These are phyloP conservation scores for Pristionchus entomophagus DNA, from an alignment of 2,888 invertebrate species.

Conservation along the genomic window DNA sequence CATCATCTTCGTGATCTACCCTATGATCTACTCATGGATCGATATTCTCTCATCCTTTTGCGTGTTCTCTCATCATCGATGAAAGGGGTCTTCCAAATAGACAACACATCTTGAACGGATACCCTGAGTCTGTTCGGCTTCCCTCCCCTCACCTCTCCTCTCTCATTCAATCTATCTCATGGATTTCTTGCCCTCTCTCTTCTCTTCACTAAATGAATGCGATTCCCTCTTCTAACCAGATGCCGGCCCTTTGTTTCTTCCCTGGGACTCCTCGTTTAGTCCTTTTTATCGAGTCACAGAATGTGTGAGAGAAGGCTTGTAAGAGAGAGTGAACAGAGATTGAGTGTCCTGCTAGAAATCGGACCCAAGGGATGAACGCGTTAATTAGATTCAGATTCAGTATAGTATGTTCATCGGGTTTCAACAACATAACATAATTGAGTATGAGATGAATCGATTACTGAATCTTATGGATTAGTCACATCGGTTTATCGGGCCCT, in stretches of 20 bases:
- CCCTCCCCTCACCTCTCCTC: not conserved
- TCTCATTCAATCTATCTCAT: not conserved
- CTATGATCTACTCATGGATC: not conserved
- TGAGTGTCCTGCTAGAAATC: not conserved
- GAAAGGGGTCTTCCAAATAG: not conserved
- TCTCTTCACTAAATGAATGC: conserved; percentile 22
- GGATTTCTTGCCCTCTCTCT: not conserved
- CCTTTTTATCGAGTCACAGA: not conserved
- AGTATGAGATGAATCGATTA: too few relatives aligned
- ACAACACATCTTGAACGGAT: conserved; percentile 2
- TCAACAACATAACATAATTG: too few relatives aligned
- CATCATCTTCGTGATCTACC: not conserved
- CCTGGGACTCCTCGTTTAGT: not conserved
- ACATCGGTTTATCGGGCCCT: not conserved
- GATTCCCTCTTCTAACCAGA: not conserved
- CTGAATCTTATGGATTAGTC: not conserved
- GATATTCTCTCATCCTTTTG: not conserved
- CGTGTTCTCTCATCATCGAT: not conserved
- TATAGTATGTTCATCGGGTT: not conserved
- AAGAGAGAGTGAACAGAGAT: too few relatives aligned
- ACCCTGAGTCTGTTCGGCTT: not conserved
- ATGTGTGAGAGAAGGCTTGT: not conserved
- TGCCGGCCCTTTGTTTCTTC: conserved; percentile 10
- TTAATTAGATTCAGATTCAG: not conserved
- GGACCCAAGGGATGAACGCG: not conserved